These are phyloP conservation scores for Parnassius apollo DNA, from an alignment of 2,888 invertebrate species.

Conservation along the genomic window DNA sequence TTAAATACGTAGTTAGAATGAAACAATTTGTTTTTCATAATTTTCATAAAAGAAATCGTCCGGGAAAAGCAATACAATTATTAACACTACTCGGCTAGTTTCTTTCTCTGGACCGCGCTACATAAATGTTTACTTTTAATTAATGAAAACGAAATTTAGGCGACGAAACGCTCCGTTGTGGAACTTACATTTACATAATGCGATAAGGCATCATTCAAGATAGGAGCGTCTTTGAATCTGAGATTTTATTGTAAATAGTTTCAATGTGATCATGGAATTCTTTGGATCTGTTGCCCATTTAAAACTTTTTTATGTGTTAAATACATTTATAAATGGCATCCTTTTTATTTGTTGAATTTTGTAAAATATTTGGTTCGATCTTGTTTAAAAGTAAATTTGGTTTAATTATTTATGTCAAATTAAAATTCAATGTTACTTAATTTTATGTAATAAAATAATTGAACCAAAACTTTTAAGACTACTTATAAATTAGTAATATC, in stretches of 20 bases:
- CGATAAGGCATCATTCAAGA: slow-evolving; percentile 30
- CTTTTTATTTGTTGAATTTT: too few species aligned
- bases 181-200: slow-evolving; percentile 47
- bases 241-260: slow-evolving; percentile 4
- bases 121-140: slow-evolving; percentile 27
- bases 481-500: too few species aligned
- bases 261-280: slow-evolving; percentile 10
- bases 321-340: not conserved
- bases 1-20: too few species aligned
- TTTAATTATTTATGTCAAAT: too few species aligned
- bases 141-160: slow-evolving; percentile 25
- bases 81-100: slow-evolving; percentile 2
- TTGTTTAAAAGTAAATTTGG: too few species aligned
- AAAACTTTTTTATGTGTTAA: slow-evolving; percentile 2
- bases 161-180: slow-evolving; percentile 17
- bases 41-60: not conserved
- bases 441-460: too few species aligned
- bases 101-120: slow-evolving; percentile 11
- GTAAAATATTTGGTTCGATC: too few species aligned
- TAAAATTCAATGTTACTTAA: too few species aligned
- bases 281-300: not conserved
- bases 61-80: not conserved
- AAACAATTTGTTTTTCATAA: too few species aligned
- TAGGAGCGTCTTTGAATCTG: slow-evolving; percentile 16
- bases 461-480: too few species aligned